Base-by-base conservation (phyloP, 2,113 vertebrate genomes). In the Apistogramma diplotaenia region DNA sequence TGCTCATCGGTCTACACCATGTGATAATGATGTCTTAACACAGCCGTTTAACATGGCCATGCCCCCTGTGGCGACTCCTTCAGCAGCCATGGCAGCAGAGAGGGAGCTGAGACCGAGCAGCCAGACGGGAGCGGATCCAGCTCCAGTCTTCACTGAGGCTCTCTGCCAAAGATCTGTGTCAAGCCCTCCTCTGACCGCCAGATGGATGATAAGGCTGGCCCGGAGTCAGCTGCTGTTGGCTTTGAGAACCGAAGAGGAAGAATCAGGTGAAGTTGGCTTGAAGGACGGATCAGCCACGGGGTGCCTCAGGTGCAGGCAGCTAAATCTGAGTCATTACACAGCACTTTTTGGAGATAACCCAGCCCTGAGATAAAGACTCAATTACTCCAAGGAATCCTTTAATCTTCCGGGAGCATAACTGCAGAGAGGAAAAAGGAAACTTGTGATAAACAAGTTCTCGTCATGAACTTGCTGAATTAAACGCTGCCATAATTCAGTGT, bases 201-300 rank as follows among this genome's bases (percentile, higher is more conserved):
- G 76, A 84, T 81, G 58, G 79, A 81, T 74, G 73, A 85, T 76
- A 76, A 80, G 54, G 81, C 37, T 37, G 80, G 72, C 62, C 74
- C 9, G 0, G 73, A 75, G 82, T 86, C 85, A 73, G 65, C 43
- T 6, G 19, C 74, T 51, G 80, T 74, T 46, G 7, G 78, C 61
- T 67, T 49, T n/a, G 35, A 80, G 81, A 54, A 29, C 57, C 23
- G 76, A 62, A 75, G 37, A 29, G 19, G 60, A 58, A 12, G 84
- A 60, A 46, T 11, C 8, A 8, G 9, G 35, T 33, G 70, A 76
- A 78, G 51, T 3, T 0, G 10, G 51, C 31, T 72, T 27, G 67
- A 77, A 65, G 74, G 43, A 55, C 46, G 76, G 54, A 19, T 11
- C 57, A 84, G 74, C 56, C 78, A 71, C 55, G 21, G 75, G 79